phyloP scores from a whole-genome alignment of 2,888 invertebrate genomes.

The Ceramica pisi region DNA sequence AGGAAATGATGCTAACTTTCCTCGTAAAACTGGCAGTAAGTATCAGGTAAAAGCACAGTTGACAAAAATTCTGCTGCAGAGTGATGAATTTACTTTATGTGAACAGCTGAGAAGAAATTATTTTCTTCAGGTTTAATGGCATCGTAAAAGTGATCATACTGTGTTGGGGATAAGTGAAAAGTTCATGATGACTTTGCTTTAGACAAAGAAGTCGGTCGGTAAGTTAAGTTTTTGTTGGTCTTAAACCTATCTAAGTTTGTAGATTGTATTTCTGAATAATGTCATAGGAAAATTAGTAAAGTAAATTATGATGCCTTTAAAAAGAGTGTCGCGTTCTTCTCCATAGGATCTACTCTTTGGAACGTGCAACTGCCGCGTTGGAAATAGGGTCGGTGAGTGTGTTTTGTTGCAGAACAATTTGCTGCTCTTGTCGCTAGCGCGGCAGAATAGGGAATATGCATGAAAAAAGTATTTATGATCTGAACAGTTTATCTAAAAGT shows the following conservation, averaged over 20 bases:
- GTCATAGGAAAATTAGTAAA: too few species aligned
- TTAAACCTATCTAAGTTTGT: background rate
- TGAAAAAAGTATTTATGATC: too few species aligned
- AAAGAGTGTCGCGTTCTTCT: too few species aligned
- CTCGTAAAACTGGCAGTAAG: constrained; percentile 53
- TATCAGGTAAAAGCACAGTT: constrained; percentile 56
- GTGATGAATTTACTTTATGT: constrained; percentile 51
- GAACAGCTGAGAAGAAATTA: constrained; percentile 36
- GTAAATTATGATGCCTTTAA: too few species aligned
- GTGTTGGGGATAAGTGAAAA: constrained; percentile 16
- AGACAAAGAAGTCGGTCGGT: background rate
- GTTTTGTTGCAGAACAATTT: too few species aligned
- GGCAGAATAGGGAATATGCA: too few species aligned
- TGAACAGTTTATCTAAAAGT: too few species aligned
- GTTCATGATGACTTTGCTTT: background rate
- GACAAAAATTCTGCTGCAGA: constrained; percentile 55
- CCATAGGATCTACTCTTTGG: too few species aligned
- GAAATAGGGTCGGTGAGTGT: too few species aligned
- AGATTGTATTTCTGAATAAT: too few species aligned
- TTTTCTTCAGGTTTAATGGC: constrained; percentile 41
- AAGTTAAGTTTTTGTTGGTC: background rate
- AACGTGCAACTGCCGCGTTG: too few species aligned
- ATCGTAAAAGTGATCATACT: constrained; percentile 30
- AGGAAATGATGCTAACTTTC: constrained; percentile 51
- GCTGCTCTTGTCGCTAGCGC: too few species aligned